phyloP scores from a whole-genome alignment of 92 coral and sea anemone species.

The Umimayanthus kanabou region DNA sequence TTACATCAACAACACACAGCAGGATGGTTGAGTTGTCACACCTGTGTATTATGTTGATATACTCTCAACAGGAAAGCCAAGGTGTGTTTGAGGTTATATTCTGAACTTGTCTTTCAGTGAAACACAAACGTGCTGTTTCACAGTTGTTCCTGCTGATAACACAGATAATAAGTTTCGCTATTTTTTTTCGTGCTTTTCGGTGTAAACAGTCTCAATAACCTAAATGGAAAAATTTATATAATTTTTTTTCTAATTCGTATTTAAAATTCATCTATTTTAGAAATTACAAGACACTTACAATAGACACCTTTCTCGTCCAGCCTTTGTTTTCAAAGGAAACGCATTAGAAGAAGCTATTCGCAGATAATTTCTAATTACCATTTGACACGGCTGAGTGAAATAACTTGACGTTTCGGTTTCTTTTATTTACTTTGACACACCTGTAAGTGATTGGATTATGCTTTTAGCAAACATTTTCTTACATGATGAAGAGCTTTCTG shows the following conservation, averaged over 20 bases:
- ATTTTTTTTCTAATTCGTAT: too few relatives aligned
- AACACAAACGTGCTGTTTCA: not conserved
- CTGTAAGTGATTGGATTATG: not conserved
- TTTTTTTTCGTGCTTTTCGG: not conserved
- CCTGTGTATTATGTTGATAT: not conserved
- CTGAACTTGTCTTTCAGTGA: not conserved
- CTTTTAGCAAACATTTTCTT: constrained; percentile 5
- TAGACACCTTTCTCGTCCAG: not conserved
- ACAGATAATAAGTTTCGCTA: not conserved
- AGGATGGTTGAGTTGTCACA: not conserved
- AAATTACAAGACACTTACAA: not conserved
- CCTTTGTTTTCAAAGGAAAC: not conserved
- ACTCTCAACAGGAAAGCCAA: not conserved
- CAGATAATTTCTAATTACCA: not conserved
- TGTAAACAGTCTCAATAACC: not conserved
- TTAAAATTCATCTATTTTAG: not conserved
- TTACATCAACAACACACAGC: not conserved
- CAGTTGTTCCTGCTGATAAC: not conserved
- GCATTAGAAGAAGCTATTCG: not conserved
- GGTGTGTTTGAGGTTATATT: not conserved
- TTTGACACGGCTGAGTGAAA: not conserved
- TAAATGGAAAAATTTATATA: not conserved
- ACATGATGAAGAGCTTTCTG: not conserved
- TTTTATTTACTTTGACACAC: not conserved
- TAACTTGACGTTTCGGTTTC: not conserved